A percentile compares a stretch with the other conserved stretches of the same genome.
phyloP scores from a whole-genome alignment of 2,797 vertebrate species.

The Micrastur ruficollis region DNA sequence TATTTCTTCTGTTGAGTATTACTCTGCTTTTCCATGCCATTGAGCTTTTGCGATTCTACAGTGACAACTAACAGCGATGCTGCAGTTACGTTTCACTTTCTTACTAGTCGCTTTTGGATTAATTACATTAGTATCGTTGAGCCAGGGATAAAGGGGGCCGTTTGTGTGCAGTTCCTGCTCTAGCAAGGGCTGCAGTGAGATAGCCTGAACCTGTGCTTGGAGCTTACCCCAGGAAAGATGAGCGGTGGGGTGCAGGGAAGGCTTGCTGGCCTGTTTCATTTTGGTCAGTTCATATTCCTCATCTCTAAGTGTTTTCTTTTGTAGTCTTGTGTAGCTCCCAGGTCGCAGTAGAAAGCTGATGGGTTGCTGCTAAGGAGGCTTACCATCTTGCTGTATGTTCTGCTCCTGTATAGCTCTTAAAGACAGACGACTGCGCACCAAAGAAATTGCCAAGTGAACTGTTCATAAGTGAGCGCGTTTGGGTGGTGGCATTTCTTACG shows the following conservation, averaged over 20 bases:
- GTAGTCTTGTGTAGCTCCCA: not conserved
- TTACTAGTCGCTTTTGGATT: not conserved
- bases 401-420: not conserved
- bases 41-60: not conserved
- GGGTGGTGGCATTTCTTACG: not conserved
- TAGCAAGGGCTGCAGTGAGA: not conserved
- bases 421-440: not conserved
- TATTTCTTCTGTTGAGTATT: not conserved
- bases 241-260: not conserved
- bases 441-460: not conserved
- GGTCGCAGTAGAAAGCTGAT: not conserved
- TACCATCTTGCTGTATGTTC: not conserved
- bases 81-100: not conserved
- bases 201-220: not conserved
- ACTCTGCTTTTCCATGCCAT: not conserved
- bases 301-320: not conserved
- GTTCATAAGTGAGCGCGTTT: rapidly evolving
- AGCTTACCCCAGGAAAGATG: not conserved
- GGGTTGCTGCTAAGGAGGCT: not conserved
- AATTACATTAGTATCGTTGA: rapidly evolving
- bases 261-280: rapidly evolving
- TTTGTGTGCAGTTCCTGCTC: not conserved
- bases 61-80: not conserved
- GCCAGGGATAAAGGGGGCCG: not conserved
- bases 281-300: not conserved